Evolutionary conservation across 1,140 invertebrate species (phyloP).

Genomic region (Pogonognathellus flavescens): DNA sequence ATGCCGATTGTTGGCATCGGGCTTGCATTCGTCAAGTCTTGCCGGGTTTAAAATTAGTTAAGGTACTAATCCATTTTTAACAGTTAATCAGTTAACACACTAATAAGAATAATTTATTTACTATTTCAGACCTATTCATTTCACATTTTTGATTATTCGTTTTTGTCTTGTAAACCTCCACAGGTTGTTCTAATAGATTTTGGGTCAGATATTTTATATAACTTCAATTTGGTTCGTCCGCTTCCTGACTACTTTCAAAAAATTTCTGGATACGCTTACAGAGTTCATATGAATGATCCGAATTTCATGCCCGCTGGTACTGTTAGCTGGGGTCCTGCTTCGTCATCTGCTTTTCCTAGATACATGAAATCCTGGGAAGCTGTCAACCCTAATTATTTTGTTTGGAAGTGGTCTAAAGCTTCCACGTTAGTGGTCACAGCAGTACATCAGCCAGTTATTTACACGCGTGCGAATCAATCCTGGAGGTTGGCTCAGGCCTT

Average conservation of each 20-base stretch:
- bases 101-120: too few relatives aligned
- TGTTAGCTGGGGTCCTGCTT: background rate
- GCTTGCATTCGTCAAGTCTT: background rate
- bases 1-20: background rate
- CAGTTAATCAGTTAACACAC: too few relatives aligned
- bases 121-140: too few relatives aligned
- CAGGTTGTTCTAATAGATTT: conserved; percentile 16
- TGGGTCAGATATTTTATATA: background rate
- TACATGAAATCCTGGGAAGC: background rate
- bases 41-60: background rate
- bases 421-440: background rate
- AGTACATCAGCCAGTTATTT: background rate
- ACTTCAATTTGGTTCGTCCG: background rate
- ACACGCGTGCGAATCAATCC: background rate
- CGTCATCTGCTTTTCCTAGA: background rate
- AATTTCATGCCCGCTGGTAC: background rate
- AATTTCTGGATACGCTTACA: background rate
- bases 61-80: background rate
- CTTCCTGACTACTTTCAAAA: background rate
- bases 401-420: background rate
- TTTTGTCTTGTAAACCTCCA: too few relatives aligned
- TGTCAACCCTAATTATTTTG: background rate
- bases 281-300: background rate
- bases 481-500: background rate
- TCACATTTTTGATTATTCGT: too few relatives aligned